Percentiles rank a stretch among this genome's conserved stretches.
Evolutionary conservation across 1,140 invertebrate genomes (phyloP).

Genomic region (Antheraea mylitta): DNA sequence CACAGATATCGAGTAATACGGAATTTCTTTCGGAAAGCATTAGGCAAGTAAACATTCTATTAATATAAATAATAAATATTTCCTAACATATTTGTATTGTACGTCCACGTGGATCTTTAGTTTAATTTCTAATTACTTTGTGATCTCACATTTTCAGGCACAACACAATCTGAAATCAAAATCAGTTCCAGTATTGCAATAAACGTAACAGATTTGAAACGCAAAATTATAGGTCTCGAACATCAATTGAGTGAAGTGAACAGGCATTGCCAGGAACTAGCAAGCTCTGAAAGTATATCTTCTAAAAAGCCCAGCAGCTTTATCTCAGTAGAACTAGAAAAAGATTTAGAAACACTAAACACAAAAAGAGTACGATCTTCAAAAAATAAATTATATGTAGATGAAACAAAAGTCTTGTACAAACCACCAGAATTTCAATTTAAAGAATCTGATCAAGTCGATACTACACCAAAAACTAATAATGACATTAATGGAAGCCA

Average conservation of each 20-base stretch:
- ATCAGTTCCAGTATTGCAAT: conserved; percentile 51
- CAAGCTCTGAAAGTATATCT: conserved; percentile 30
- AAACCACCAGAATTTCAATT: conserved; percentile 35
- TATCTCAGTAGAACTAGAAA: neutral
- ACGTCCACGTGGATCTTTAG: too few relatives aligned
- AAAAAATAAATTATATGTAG: conserved; percentile 20
- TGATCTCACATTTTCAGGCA: conserved; percentile 39
- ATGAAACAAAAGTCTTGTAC: conserved; percentile 48
- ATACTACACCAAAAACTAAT: conserved; percentile 16
- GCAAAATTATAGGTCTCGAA: conserved; percentile 54
- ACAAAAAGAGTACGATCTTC: neutral
- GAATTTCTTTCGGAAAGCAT: conserved; percentile 50
- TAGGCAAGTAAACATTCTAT: conserved; percentile 37
- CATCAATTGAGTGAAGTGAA: conserved; percentile 52
- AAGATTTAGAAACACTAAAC: neutral
- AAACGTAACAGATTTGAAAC: conserved; percentile 56
- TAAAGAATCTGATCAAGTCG: conserved; percentile 36
- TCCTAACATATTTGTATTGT: neutral
- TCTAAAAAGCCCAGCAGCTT: neutral
- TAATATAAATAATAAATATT: neutral
- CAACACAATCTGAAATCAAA: conserved; percentile 44
- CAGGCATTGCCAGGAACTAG: conserved; percentile 45
- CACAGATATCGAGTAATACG: conserved; percentile 54
- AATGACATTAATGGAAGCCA: conserved; percentile 14
- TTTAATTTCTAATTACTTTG: too few relatives aligned